Evolutionary conservation across 1,140 invertebrate species (phyloP), one percentile per base, ranked within the genome.

Genomic region (Eurosta solidaginis): DNA sequence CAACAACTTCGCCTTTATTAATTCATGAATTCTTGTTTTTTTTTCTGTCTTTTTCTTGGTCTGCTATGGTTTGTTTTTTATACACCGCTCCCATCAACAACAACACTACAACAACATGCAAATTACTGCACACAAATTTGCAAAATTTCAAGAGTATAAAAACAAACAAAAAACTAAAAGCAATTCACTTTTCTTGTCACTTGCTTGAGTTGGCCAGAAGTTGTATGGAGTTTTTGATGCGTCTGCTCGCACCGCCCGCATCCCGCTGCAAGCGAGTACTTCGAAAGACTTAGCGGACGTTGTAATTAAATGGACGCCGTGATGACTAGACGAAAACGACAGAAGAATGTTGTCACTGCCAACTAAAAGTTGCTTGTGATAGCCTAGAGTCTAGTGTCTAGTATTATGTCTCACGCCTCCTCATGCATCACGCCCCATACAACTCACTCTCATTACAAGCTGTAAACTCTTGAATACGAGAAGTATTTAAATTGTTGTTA

Each of bases 401-500:
- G n/a, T n/a, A 68, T 68, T 40, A 40, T 42, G 36, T 68, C 27
- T 36, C 59, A 68, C 59, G 33, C 59, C 36, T 68, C 40, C 36
- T 40, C 59, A 20, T 68, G 7, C 59, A 6, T 22, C 59, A 68
- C 17, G 59, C 59, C 59, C 22, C 59, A 42, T n/a, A 4, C 6
- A 17, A 6, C 1, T 4, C 7, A n/a, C 45, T 17, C 14, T 12
- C 9, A 3, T 17, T 3, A 47, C 45, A 14, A n/a, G n/a, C n/a
- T n/a, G n/a, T n/a, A n/a, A n/a, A n/a, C n/a, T 6, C 20, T 52
- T 5, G 25, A n/a, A 25, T 3, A 59, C 27, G 6, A 14, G 9
- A n/a, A 68, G 59, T 68, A 42, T 68, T 68, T 42, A 68, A 68
- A 68, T 68, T 68, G 59, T 42, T 68, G 36, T 68, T 68, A 68